phyloP scores from a whole-genome alignment of 2,797 vertebrate species.

The Streptopelia turtur region DNA sequence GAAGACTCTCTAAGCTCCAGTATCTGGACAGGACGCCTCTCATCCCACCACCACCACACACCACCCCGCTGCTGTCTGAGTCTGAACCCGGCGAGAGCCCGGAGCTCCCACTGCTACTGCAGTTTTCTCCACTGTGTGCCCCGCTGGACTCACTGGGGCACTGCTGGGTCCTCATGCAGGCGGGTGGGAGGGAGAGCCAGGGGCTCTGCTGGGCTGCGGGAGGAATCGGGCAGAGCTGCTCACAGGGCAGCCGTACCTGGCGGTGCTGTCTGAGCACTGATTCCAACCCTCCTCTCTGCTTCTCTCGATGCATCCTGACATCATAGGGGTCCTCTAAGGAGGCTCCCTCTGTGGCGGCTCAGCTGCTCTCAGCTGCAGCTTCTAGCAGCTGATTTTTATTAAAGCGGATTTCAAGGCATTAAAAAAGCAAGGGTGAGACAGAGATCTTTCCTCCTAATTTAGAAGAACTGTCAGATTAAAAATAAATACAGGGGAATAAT shows the following conservation, averaged over 20 bases:
- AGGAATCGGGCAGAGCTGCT: neutral
- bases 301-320: constrained; percentile 80
- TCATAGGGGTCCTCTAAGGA: constrained; percentile 85
- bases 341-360: constrained; percentile 70
- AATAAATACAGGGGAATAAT: neutral
- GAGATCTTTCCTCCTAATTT: neutral
- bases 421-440: neutral
- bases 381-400: constrained; percentile 8
- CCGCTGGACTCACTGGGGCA: constrained; percentile 86
- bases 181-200: constrained; percentile 69
- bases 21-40: constrained; percentile 90
- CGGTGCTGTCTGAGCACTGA: constrained; percentile 49
- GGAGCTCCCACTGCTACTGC: constrained; percentile 86
- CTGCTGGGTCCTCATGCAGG: constrained; percentile 88
- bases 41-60: constrained; percentile 82
- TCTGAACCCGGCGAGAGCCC: constrained; percentile 90
- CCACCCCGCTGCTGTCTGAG: constrained; percentile 88
- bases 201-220: constrained; percentile 58
- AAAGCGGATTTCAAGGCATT: constrained; percentile 19
- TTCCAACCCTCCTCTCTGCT: constrained; percentile 51
- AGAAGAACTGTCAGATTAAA: neutral
- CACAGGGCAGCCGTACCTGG: constrained; percentile 51
- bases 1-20: constrained; percentile 96
- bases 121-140: constrained; percentile 86
- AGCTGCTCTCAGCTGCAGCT: constrained; percentile 1